Conservation (phyloP, 1,140 invertebrate genomes). For the Procambarus virginalis region DNA sequence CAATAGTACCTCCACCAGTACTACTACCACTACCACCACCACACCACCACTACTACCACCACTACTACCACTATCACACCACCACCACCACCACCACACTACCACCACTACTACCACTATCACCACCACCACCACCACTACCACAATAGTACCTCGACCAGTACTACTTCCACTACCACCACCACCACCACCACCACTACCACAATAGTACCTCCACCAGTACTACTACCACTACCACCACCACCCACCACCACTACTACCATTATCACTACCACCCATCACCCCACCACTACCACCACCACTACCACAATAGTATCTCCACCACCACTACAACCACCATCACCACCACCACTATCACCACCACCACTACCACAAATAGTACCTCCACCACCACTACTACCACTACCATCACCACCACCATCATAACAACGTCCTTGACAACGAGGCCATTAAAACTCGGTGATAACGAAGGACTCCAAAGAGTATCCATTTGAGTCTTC, state of each 20-base stretch:
- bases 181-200: not conserved
- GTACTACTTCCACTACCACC: not conserved
- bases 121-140: not conserved
- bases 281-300: not conserved
- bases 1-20: not conserved
- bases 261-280: not conserved
- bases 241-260: not conserved
- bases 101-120: not conserved
- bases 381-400: not conserved
- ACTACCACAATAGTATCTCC: not conserved
- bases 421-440: not conserved
- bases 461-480: not conserved
- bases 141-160: too few species aligned
- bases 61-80: not conserved
- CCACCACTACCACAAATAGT: not conserved
- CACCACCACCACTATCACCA: constrained; percentile 13
- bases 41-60: not conserved
- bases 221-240: not conserved
- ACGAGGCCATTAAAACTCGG: constrained; percentile 5
- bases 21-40: not conserved
- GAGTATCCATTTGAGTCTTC: not conserved
- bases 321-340: not conserved
- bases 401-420: not conserved
- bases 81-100: not conserved
- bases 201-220: not conserved